Evolutionary conservation across 2,888 invertebrate genomes (phyloP).

Genomic region (Eulithis testata): DNA sequence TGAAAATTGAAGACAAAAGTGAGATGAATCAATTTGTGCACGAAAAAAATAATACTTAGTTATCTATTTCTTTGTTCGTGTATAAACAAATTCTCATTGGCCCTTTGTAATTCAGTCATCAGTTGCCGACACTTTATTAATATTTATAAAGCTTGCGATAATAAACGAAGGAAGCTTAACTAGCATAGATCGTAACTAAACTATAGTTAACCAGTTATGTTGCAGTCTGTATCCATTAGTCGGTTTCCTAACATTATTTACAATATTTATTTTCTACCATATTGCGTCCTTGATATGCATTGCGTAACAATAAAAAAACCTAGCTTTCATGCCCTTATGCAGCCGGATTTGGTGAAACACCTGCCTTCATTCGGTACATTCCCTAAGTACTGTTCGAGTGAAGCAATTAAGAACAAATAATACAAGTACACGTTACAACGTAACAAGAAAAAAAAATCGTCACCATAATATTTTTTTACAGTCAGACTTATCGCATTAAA

Average conservation of each 20-base stretch:
- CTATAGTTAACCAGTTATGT: constrained; percentile 76
- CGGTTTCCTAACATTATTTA: constrained; percentile 79
- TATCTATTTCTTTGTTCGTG: constrained; percentile 58
- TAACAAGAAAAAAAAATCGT: constrained; percentile 67
- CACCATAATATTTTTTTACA: constrained; percentile 75
- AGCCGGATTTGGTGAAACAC: constrained; percentile 62
- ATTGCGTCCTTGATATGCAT: constrained; percentile 85
- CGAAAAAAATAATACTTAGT: constrained; percentile 66
- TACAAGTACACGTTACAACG: constrained; percentile 73
- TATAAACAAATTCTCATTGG: constrained; percentile 74
- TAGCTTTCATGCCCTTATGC: constrained; percentile 79
- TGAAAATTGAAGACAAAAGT: constrained; percentile 54
- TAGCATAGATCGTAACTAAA: constrained; percentile 81
- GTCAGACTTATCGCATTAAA: constrained; percentile 83
- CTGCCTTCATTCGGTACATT: constrained; percentile 57
- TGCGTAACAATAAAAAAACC: constrained; percentile 84
- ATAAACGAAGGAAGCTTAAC: constrained; percentile 78
- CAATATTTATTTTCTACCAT: constrained; percentile 85
- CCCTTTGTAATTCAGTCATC: constrained; percentile 81
- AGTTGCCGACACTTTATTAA: constrained; percentile 75
- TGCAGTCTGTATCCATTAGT: constrained; percentile 81
- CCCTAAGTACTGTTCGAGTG: constrained; percentile 77
- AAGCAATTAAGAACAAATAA: constrained; percentile 79
- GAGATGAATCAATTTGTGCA: constrained; percentile 69
- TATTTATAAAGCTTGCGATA: constrained; percentile 78